A percentile compares a stretch with the other conserved stretches of the same genome.
These are phyloP conservation scores for Leptodactylus fallax DNA, from an alignment of 2,797 vertebrate genomes.

Conservation along the genomic window DNA sequence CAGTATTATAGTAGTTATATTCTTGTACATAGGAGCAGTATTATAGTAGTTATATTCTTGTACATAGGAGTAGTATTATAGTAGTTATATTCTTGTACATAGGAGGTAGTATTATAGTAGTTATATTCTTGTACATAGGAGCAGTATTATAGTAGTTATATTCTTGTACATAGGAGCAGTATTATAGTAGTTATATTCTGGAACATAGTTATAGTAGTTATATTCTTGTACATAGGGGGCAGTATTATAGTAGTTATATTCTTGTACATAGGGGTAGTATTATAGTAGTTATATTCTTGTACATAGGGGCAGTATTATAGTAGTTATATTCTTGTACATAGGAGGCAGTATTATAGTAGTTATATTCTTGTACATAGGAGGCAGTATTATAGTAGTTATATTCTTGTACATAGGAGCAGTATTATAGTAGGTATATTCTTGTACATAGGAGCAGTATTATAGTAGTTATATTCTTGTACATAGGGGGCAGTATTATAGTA, in stretches of 20 bases:
- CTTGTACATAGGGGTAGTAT: too few species aligned
- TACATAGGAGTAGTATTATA: background rate
- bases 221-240: background rate
- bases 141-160: too few species aligned
- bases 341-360: background rate
- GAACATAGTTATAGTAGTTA: background rate
- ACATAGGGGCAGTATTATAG: conserved; percentile 7
- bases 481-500: background rate
- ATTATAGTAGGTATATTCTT: conserved; percentile 3
- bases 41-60: conserved; percentile 1
- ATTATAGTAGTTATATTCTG: background rate
- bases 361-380: conserved; percentile 5
- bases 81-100: conserved; percentile 1
- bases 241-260: background rate
- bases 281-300: background rate
- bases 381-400: background rate
- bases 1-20: background rate
- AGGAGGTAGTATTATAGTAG: background rate
- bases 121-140: background rate
- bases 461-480: background rate
- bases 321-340: background rate
- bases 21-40: background rate
- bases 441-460: background rate
- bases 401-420: background rate
- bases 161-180: background rate